A percentile compares a stretch with the other conserved stretches of the same genome.
Evolutionary conservation across 2,797 vertebrate genomes (phyloP).

Genomic region (Melopsittacus undulatus): DNA sequence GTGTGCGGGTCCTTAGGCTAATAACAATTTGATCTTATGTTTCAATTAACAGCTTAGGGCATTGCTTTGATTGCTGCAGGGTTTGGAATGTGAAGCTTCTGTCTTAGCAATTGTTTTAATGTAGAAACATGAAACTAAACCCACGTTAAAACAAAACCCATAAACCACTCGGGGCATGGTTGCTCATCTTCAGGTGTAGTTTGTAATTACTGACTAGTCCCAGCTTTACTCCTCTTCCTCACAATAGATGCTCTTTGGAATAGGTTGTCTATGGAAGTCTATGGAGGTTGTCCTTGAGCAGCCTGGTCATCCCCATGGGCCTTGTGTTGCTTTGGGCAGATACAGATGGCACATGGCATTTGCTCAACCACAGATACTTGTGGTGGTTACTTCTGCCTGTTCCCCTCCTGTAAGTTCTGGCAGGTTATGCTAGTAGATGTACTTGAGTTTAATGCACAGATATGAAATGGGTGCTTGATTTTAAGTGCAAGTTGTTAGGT

Average conservation of each 20-base stretch:
- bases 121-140: neutral
- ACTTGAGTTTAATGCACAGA: neutral
- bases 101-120: neutral
- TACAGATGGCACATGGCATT: accelerated
- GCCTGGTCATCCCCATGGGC: accelerated
- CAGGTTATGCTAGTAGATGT: neutral
- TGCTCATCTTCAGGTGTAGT: neutral
- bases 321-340: neutral
- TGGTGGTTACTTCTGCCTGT: neutral
- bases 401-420: neutral
- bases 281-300: neutral
- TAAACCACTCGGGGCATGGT: neutral
- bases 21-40: neutral
- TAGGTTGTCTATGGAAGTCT: neutral
- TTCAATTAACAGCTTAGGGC: neutral
- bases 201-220: neutral
- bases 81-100: neutral
- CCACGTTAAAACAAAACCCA: neutral
- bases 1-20: neutral
- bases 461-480: neutral
- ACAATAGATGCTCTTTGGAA: neutral
- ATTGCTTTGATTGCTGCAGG: neutral
- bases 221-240: neutral
- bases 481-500: neutral
- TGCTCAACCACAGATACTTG: neutral